phyloP scores from a whole-genome alignment of 2,797 vertebrate genomes.

The Psittacula echo region DNA sequence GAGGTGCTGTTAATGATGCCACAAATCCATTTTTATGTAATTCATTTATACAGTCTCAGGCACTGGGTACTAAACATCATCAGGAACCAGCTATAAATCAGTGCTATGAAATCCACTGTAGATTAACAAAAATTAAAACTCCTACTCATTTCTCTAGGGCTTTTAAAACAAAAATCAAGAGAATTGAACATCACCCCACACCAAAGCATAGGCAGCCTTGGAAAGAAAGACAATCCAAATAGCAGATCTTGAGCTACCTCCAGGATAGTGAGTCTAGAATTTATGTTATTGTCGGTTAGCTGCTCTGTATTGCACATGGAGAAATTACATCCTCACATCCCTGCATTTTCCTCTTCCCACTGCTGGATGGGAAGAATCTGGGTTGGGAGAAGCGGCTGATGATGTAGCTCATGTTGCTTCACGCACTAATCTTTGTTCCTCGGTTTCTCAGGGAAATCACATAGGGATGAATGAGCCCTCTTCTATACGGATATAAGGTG shows the following conservation, averaged over 20 bases:
- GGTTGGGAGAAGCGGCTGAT: not conserved
- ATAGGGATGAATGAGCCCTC: not conserved
- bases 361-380: not conserved
- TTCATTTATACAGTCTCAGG: slow-evolving; percentile 41
- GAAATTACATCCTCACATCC: not conserved
- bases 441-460: not conserved
- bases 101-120: not conserved
- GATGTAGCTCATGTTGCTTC: not conserved
- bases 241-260: not conserved
- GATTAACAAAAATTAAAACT: slow-evolving; percentile 13
- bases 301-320: not conserved
- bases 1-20: slow-evolving; percentile 34
- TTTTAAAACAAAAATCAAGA: slow-evolving; percentile 32
- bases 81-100: slow-evolving; percentile 30
- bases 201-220: not conserved
- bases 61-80: slow-evolving; percentile 7
- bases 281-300: not conserved
- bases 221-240: slow-evolving; percentile 20
- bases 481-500: not conserved
- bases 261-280: not conserved
- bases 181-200: not conserved
- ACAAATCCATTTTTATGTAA: slow-evolving; percentile 22
- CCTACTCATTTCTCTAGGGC: not conserved
- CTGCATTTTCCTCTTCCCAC: not conserved
- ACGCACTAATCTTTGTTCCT: not conserved